These are phyloP conservation scores for Micrasema minimum DNA, from an alignment of 1,140 invertebrate genomes.

Conservation along the genomic window DNA sequence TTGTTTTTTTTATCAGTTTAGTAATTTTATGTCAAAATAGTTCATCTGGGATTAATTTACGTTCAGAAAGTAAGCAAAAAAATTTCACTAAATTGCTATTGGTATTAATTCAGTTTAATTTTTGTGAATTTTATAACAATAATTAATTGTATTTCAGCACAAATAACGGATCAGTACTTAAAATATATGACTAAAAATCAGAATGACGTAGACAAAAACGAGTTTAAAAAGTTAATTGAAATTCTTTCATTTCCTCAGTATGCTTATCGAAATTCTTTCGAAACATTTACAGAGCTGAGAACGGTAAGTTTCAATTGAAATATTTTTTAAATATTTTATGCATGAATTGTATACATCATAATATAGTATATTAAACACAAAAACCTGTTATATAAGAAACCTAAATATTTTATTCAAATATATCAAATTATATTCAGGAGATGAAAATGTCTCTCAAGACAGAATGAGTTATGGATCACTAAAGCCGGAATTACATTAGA, in stretches of 20 bases:
- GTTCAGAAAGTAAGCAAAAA: conserved; percentile 16
- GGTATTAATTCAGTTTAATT: not conserved
- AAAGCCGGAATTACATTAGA: too few relatives aligned
- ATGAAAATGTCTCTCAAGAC: too few relatives aligned
- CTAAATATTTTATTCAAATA: too few relatives aligned
- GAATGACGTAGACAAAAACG: conserved; percentile 34
- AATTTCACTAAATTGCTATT: not conserved
- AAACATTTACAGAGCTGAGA: conserved; percentile 6
- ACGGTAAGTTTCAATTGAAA: conserved; percentile 21
- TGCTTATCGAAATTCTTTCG: conserved; percentile 37
- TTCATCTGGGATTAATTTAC: conserved; percentile 1
- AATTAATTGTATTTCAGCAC: conserved; percentile 20
- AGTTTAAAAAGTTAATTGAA: conserved; percentile 45
- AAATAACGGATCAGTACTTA: conserved; percentile 37
- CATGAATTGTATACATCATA: too few relatives aligned
- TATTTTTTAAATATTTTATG: too few relatives aligned
- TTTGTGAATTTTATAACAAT: conserved; percentile 3
- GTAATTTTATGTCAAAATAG: not conserved
- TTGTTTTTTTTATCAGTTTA: conserved; percentile 11
- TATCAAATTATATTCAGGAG: too few relatives aligned
- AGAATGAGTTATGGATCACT: too few relatives aligned
- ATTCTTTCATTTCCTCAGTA: conserved; percentile 44
- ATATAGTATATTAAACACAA: too few relatives aligned
- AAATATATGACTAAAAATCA: conserved; percentile 48
- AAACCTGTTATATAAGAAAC: too few relatives aligned